phyloP scores from a whole-genome alignment of 2,113 vertebrate species.

The Actenoides hombroni region DNA sequence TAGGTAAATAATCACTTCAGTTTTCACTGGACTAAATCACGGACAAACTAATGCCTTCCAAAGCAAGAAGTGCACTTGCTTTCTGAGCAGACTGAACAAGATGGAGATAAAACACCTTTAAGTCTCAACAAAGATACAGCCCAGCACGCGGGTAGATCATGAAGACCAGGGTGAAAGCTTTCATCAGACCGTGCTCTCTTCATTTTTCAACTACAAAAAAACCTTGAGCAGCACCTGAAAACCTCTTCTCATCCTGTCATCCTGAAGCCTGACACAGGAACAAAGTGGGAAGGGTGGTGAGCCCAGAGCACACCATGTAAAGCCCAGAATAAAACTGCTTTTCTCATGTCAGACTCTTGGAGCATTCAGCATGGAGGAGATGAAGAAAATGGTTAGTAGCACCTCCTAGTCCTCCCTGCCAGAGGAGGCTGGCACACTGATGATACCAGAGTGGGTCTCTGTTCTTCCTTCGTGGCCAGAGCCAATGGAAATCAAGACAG shows the following conservation, averaged over 20 bases:
- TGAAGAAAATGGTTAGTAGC: neutral
- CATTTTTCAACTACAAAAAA: neutral
- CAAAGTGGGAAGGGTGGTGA: neutral
- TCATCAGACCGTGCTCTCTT: neutral
- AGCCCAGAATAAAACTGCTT: neutral
- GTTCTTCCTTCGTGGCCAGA: too few relatives aligned
- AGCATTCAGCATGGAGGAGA: neutral
- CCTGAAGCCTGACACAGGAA: too few relatives aligned
- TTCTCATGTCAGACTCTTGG: rapidly evolving
- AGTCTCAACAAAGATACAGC: neutral
- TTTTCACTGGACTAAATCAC: neutral
- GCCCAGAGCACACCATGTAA: rapidly evolving
- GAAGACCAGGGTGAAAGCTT: neutral
- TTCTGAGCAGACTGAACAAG: neutral
- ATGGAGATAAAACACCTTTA: neutral
- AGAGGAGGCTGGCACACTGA: neutral
- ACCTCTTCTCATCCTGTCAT: neutral
- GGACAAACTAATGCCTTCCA: neutral
- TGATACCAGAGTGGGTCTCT: neutral
- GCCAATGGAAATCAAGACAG: neutral
- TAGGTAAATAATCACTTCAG: neutral
- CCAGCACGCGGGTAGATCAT: neutral
- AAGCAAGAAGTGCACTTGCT: neutral
- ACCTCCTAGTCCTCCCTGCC: neutral
- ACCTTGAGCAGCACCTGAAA: neutral